Conservation (phyloP, 2,888 invertebrate species). For the Alviniconcha strummeri region DNA sequence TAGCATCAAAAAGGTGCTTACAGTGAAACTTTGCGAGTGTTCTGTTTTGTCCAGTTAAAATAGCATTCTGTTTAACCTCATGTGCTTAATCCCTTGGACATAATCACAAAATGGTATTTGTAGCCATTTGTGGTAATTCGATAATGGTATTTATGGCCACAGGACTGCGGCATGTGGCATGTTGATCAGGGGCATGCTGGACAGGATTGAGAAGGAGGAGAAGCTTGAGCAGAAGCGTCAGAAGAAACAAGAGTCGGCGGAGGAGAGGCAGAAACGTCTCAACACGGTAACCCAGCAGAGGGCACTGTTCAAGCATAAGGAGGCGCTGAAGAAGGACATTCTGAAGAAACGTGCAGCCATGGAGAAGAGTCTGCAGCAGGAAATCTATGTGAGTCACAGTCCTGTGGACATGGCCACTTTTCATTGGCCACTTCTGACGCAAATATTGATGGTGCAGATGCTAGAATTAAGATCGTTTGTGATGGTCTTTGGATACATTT, state of each 20-base stretch:
- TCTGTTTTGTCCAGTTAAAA: too few species aligned
- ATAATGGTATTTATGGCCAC: neutral
- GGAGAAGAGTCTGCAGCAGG: slow-evolving; percentile 81
- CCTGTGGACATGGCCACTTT: too few species aligned
- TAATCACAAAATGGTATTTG: too few species aligned
- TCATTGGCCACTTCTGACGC: too few species aligned
- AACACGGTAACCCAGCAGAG: slow-evolving; percentile 81
- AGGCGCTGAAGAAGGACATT: slow-evolving; percentile 93
- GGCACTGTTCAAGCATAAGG: slow-evolving; percentile 90
- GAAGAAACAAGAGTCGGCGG: slow-evolving; percentile 71
- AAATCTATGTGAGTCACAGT: slow-evolving; percentile 81
- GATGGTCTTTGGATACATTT: too few species aligned
- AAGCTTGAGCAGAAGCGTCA: slow-evolving; percentile 64
- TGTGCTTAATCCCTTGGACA: too few species aligned
- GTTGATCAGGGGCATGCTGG: slow-evolving; percentile 69
- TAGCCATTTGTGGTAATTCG: too few species aligned
- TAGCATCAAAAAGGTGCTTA: too few species aligned
- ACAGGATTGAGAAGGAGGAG: slow-evolving; percentile 73
- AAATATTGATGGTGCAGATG: too few species aligned
- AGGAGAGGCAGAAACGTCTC: slow-evolving; percentile 77
- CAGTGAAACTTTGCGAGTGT: too few species aligned
- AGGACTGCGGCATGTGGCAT: slow-evolving; percentile 69
- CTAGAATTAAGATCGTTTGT: too few species aligned
- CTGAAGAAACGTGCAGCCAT: slow-evolving; percentile 90
- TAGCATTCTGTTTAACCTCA: too few species aligned